Evolutionary conservation across 2,113 vertebrate genomes (phyloP), one percentile per base, ranked within the genome.

Genomic region (Pituophis catenifer): DNA sequence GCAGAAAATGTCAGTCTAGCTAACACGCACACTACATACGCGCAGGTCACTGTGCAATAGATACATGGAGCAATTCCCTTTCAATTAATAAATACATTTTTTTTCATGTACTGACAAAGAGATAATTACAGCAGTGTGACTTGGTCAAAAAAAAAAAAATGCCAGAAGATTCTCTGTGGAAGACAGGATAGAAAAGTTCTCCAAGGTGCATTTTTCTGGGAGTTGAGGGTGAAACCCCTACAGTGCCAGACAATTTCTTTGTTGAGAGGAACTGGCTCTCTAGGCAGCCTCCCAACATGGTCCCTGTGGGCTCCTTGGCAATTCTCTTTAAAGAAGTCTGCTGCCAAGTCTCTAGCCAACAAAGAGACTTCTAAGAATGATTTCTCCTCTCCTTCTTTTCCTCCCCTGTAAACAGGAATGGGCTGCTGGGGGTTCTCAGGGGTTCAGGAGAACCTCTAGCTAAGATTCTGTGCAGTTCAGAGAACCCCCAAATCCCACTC

Each of bases 1-100:
- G 57, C 89, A 93, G 89, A 90, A 90, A 90, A 90, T 93, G 44
- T 93, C 92, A 90, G 48, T 90, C 48, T 65, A 48, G n/a, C 75
- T 86, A 90, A 93, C 29, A 62, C n/a, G 38, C 89, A 86, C 6
- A 59, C 6, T 13, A 89, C 59, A 48, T 1, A n/a, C 50, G 11
- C 50, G 4, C 55, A 85, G 50, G 10, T n/a, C 70, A 62, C 11
- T 44, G 21, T 21, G 19, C 86, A 90, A 90, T 90, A 50, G 50
- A 53, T 65, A 86, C 62, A 86, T 44, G 7, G 21, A 44, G n/a
- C 75, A 93, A 65, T 53, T 93, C 38, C 4, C 54, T 90, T 90
- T 26, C 90, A 86, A 93, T 12, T 53, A 59, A 86, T 7, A 50
- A 93, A 54, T 17, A 62, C 3, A 6, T 86, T 90, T n/a, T 59